A percentile compares a stretch with the other conserved stretches of the same genome.
These are phyloP conservation scores for Dasysyrphus albostriatus DNA, from an alignment of 2,888 invertebrate species.

Conservation along the genomic window DNA sequence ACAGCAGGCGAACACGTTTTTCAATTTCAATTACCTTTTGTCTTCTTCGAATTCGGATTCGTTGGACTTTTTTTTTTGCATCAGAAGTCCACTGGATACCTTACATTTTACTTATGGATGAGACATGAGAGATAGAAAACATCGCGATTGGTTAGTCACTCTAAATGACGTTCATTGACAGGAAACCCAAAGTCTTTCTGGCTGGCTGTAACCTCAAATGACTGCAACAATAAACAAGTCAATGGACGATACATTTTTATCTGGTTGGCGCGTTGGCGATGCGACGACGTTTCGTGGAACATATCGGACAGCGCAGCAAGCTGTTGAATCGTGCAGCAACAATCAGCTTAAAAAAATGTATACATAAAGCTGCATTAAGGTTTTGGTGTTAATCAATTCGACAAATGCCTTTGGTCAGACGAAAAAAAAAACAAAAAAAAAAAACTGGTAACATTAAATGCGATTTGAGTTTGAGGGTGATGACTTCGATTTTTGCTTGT, in stretches of 20 bases:
- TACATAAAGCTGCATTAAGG: background rate
- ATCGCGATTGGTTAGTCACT: conserved; percentile 28
- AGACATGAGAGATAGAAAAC: conserved; percentile 22
- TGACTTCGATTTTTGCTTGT: background rate
- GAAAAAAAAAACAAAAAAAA: background rate
- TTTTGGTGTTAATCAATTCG: conserved; percentile 26
- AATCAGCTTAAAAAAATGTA: conserved; percentile 23
- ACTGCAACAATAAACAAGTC: conserved; percentile 41
- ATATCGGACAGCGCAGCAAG: conserved; percentile 7
- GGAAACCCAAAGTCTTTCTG: conserved; percentile 43
- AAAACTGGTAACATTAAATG: conserved; percentile 28
- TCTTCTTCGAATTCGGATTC: conserved; percentile 47
- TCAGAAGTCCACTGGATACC: conserved; percentile 33
- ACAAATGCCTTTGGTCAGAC: conserved; percentile 15
- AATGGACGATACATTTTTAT: conserved; percentile 67
- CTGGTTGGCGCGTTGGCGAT: background rate
- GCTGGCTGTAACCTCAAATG: conserved; percentile 50
- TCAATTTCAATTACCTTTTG: conserved; percentile 71
- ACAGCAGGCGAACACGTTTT: conserved; percentile 72
- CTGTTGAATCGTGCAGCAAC: conserved; percentile 9
- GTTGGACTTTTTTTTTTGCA: conserved; percentile 11
- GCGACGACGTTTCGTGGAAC: background rate
- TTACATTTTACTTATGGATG: conserved; percentile 22
- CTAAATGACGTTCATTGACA: conserved; percentile 59
- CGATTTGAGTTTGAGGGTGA: background rate